Evolutionary conservation across 92 coral and sea anemone species (phyloP).

Genomic region (Epizoanthus illoricatus): DNA sequence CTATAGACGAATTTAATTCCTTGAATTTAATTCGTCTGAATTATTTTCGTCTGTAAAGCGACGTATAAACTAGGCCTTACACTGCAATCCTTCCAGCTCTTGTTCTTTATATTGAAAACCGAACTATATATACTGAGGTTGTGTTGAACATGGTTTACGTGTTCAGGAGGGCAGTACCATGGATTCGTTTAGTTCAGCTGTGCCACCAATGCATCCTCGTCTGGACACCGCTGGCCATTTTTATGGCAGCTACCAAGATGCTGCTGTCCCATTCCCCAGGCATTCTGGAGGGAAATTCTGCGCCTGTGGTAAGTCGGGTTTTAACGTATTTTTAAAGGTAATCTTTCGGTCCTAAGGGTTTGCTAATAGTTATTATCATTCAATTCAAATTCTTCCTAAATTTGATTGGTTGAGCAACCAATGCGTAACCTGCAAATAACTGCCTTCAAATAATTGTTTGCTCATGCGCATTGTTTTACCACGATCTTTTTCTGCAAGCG

Average conservation of each 20-base stretch:
- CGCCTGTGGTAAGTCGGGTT: slow-evolving; percentile 69
- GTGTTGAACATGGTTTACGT: not conserved
- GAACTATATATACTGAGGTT: not conserved
- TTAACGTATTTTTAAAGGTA: not conserved
- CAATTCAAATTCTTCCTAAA: not conserved
- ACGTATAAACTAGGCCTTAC: too few species aligned
- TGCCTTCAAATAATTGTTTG: too few species aligned
- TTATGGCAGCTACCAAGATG: slow-evolving; percentile 87
- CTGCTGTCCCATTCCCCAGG: slow-evolving; percentile 93
- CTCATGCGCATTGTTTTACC: too few species aligned
- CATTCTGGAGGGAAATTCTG: slow-evolving; percentile 94
- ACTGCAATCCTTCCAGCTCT: too few species aligned
- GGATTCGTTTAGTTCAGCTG: slow-evolving; percentile 44
- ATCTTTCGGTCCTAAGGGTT: not conserved
- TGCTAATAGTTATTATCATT: not conserved
- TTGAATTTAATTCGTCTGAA: too few species aligned
- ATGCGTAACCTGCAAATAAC: too few species aligned
- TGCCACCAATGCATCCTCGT: slow-evolving; percentile 59
- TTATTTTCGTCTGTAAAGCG: too few species aligned
- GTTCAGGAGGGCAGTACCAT: slow-evolving; percentile 63
- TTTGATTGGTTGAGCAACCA: not conserved
- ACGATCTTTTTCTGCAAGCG: too few species aligned
- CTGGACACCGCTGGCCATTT: slow-evolving; percentile 61
- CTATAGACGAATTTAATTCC: too few species aligned
- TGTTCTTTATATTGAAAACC: too few species aligned